These are phyloP conservation scores for Dilophus febrilis DNA, from an alignment of 2,888 invertebrate genomes.

Conservation along the genomic window DNA sequence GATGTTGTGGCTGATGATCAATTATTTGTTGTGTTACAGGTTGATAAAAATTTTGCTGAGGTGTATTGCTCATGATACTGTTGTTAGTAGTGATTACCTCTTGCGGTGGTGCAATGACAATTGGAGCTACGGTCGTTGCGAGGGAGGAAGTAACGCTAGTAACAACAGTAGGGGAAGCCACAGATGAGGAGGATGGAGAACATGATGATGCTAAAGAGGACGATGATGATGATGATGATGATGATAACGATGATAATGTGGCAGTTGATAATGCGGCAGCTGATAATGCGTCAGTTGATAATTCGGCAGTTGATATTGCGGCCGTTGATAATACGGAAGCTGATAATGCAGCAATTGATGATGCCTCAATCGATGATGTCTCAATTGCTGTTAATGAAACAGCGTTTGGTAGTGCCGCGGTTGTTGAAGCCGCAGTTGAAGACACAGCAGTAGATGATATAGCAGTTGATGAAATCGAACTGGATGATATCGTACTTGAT, in stretches of 20 bases:
- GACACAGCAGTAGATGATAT: too few species aligned
- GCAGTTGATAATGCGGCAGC: too few species aligned
- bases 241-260: background rate
- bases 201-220: constrained; percentile 25
- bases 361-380: background rate
- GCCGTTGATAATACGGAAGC: constrained; percentile 7
- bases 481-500: too few species aligned
- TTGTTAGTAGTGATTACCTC: constrained; percentile 5
- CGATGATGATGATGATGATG: constrained; percentile 20
- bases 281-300: background rate
- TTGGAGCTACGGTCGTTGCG: constrained; percentile 14
- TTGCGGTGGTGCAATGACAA: constrained; percentile 15
- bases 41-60: too few species aligned
- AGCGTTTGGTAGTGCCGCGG: background rate
- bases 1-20: too few species aligned
- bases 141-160: constrained; percentile 15
- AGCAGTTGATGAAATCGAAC: too few species aligned
- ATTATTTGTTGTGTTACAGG: too few species aligned
- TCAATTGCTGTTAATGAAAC: background rate
- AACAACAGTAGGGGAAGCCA: constrained; percentile 11
- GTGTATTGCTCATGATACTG: constrained; percentile 11
- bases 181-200: constrained; percentile 17
- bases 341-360: constrained; percentile 14
- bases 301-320: background rate
- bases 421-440: background rate